Percentiles rank a stretch among this genome's conserved stretches.
These are phyloP conservation scores for Leistus spinibarbis DNA, from an alignment of 2,888 invertebrate genomes.

Conservation along the genomic window DNA sequence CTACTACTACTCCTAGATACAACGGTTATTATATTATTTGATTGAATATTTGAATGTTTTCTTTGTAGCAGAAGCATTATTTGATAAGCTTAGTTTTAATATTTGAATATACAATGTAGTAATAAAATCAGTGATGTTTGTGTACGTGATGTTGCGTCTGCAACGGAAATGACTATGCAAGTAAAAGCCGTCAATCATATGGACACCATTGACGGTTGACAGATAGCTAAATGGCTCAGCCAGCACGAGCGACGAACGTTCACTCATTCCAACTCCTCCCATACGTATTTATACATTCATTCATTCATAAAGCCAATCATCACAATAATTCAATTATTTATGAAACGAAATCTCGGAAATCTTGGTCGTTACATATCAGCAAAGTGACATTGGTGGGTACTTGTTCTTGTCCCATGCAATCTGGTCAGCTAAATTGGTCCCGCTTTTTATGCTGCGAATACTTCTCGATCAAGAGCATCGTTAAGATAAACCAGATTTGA, in stretches of 20 bases:
- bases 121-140: background rate
- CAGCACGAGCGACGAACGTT: background rate
- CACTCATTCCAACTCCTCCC: background rate
- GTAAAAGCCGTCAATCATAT: background rate
- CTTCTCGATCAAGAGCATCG: slow-evolving; percentile 46
- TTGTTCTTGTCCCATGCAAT: slow-evolving; percentile 39
- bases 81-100: background rate
- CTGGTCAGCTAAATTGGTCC: slow-evolving; percentile 4
- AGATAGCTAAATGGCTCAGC: background rate
- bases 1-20: too few species aligned
- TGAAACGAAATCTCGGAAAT: background rate
- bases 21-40: too few species aligned
- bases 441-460: slow-evolving; percentile 43
- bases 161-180: background rate
- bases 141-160: background rate
- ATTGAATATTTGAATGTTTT: too few species aligned
- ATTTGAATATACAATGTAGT: background rate
- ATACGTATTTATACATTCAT: background rate
- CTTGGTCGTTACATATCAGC: background rate
- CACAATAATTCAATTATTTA: background rate
- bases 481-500: slow-evolving; percentile 46
- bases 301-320: background rate
- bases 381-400: slow-evolving; percentile 41
- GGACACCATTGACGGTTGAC: background rate
- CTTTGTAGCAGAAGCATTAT: too few species aligned